Evolutionary conservation across 2,888 invertebrate species (phyloP).

Genomic region (Folsomia candida): DNA sequence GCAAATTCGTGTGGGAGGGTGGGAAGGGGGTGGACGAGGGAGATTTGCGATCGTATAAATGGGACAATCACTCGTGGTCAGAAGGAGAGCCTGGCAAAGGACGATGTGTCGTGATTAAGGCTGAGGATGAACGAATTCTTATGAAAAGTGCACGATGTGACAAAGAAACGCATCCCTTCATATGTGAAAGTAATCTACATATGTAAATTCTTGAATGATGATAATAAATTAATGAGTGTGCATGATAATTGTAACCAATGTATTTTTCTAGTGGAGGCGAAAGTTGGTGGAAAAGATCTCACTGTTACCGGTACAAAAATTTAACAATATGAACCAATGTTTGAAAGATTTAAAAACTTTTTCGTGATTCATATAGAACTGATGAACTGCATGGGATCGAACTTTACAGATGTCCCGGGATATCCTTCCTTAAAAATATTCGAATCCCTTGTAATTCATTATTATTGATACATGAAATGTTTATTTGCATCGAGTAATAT

Average conservation of each 20-base stretch:
- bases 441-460: background rate
- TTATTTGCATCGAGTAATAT: too few species aligned
- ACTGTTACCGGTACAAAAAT: background rate
- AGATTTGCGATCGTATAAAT: background rate
- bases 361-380: too few species aligned
- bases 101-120: background rate
- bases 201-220: too few species aligned
- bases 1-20: background rate
- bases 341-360: too few species aligned
- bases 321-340: too few species aligned
- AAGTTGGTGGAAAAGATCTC: background rate
- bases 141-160: background rate
- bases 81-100: background rate
- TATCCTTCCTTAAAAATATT: background rate
- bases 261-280: background rate
- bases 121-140: background rate
- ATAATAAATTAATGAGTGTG: background rate
- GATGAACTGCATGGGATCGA: background rate
- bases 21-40: background rate
- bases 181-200: conserved; percentile 3
- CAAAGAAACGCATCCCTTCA: background rate
- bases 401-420: background rate
- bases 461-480: background rate
- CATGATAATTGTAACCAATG: background rate
- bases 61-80: background rate